Base-by-base conservation (phyloP, 2,797 vertebrate species). In the Rhadinocentrus ornatus region DNA sequence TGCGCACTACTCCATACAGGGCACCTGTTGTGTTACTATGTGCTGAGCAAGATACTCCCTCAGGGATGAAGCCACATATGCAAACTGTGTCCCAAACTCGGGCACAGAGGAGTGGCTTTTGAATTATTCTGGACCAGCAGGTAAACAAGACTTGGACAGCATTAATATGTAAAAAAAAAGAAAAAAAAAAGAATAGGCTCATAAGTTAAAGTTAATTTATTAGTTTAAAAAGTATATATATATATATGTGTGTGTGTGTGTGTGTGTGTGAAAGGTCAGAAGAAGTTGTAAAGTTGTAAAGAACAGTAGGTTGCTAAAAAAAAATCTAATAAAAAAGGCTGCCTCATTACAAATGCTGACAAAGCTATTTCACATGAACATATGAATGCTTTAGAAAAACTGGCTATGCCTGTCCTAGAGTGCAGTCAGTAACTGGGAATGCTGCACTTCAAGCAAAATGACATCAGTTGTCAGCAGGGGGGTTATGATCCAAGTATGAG, bases 21-120 rank as follows among this genome's bases (percentile, higher is more conserved):
- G 92, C 92, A 93, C 90, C 91, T 95, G 94, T 93, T 94, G 91
- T 86, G 91, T 92, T 94, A 91, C 91, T 92, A 91, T 89, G 87
- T 86, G 87, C 78, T 83, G 77, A 91, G 80, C 76, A 66, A 86
- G 85, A 89, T 86, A 88, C 84, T 94, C 93, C 93, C 94, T 82
- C 66, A 76, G 93, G 93, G 89, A 89, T 85, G 87, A 91, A 92
- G 92, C 92, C 93, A 93, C 94, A 92, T 93, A 95, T 95, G 94
- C 94, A 95, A 95, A 95, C 78, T 86, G 86, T 55, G 78, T 77
- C 86, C 73, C 80, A 73, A 86, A 89, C 85, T 80, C 75, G 74
- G 86, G 82, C 89, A 58, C 86, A 89, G 86, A 90, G 89, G 89
- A 90, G 87, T 84, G 90, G 89, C 85, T 80, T 77, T 34, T 77